Base-by-base conservation (phyloP, 1,140 invertebrate genomes). In the Drosophila erecta region DNA sequence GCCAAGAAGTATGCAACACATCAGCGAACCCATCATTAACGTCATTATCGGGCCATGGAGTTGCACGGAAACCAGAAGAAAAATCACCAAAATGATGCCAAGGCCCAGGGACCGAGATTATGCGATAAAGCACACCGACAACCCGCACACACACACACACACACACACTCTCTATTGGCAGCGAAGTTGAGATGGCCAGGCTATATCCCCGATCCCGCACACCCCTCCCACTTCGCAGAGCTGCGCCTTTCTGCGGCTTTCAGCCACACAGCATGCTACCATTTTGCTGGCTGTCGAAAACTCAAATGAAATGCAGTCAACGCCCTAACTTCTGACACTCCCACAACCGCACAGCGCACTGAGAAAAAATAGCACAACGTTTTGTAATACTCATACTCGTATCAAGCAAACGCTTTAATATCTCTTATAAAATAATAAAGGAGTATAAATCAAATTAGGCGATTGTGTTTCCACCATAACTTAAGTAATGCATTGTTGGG, bases 281-380 rank as follows among this genome's bases (percentile, higher is more conserved):
- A 79, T 86, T 86, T 87, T 79, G 75, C 69, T 71, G 79, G 70
- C 64, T 65, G 51, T 62, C 76, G 35, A 64, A 69, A 86, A 70
- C 47, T 70, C 71, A 64, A 79, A 85, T 74, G 78, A 81, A 86
- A 81, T 87, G 81, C 81, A 85, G 66, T 66, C 73, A 55, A 83
- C 41, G 53, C 71, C 76, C 54, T 54, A 38, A 47, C 71, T 55
- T 37, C 49, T 58, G 64, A 55, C 35, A 51, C 54, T 79, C 20
- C 43, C 55, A 49, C 27, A 62, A 62, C 43, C 43, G 53, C 22
- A 41, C 30, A 15, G 8, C n/a, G 5, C 49, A 66, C 58, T 27
- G 35, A 3, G 7, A 49, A 33, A 50, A 50, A 15, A 17, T n/a
- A 3, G 27, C 8, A 24, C 3, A 24, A 24, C 22, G 3, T 3